Evolutionary conservation across 2,797 vertebrate genomes (phyloP).

Genomic region (Alauda arvensis): DNA sequence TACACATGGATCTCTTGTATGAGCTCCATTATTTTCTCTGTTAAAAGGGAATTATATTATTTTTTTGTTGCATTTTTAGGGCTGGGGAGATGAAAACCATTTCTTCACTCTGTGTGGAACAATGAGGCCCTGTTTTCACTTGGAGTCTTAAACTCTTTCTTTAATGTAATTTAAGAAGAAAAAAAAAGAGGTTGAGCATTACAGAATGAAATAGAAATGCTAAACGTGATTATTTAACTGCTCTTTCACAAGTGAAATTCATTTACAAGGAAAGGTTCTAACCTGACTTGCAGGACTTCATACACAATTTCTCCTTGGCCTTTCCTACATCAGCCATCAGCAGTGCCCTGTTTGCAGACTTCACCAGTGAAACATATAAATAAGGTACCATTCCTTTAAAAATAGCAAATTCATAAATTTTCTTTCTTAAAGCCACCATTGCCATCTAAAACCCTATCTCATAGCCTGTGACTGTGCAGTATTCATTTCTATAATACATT

Average conservation of each 20-base stretch:
- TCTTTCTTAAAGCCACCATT: background rate
- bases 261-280: constrained; percentile 8
- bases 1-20: background rate
- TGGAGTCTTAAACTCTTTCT: background rate
- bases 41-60: background rate
- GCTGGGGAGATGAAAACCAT: background rate
- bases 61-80: background rate
- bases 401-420: background rate
- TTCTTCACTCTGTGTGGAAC: constrained; percentile 1
- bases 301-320: background rate
- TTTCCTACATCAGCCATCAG: background rate
- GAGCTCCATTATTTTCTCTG: background rate
- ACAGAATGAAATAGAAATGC: constrained; percentile 3
- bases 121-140: constrained; percentile 1
- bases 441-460: background rate
- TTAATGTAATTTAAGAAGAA: background rate
- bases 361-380: background rate
- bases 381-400: background rate
- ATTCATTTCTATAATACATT: background rate
- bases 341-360: background rate
- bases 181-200: background rate
- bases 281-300: background rate
- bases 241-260: background rate
- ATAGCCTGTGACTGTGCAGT: background rate
- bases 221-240: constrained; percentile 13